Percentiles rank a stretch among this genome's conserved stretches.
Evolutionary conservation across 2,888 invertebrate species (phyloP).

Genomic region (Perdita meconis): DNA sequence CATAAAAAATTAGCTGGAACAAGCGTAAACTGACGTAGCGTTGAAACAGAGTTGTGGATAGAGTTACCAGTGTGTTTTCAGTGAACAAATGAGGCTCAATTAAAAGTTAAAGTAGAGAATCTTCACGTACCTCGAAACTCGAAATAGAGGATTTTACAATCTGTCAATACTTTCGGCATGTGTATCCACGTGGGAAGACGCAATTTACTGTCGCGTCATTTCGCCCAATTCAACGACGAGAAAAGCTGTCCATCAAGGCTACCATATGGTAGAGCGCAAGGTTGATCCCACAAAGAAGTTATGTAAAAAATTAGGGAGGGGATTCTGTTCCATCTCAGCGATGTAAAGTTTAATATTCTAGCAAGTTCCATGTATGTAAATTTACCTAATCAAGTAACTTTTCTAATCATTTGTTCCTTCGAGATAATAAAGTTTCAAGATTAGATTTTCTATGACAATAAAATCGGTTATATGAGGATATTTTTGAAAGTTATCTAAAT

Average conservation of each 20-base stretch:
- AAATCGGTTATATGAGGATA: neutral
- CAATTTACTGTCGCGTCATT: conserved; percentile 12
- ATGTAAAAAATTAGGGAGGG: conserved; percentile 5
- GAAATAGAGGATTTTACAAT: too few species aligned
- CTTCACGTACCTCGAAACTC: too few species aligned
- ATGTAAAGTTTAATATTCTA: too few species aligned
- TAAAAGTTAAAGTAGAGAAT: too few species aligned
- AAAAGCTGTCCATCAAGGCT: conserved; percentile 66
- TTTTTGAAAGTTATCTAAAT: conserved; percentile 56
- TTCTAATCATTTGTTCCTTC: too few species aligned
- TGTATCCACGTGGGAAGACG: conserved; percentile 10
- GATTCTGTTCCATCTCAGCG: neutral
- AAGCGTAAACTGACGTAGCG: neutral
- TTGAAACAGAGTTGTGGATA: neutral
- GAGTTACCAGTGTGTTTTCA: neutral
- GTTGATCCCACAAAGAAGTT: conserved; percentile 1
- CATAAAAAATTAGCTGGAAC: too few species aligned
- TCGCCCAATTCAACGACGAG: conserved; percentile 60
- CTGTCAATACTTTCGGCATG: too few species aligned
- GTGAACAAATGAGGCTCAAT: neutral
- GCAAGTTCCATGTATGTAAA: too few species aligned
- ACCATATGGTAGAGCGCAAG: conserved; percentile 3
- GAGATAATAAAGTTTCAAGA: too few species aligned
- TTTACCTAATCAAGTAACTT: too few species aligned
- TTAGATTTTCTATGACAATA: neutral